A percentile compares a stretch with the other conserved stretches of the same genome.
Conservation (phyloP, 1,140 invertebrate species). For the Platyscapa corneri region DNA sequence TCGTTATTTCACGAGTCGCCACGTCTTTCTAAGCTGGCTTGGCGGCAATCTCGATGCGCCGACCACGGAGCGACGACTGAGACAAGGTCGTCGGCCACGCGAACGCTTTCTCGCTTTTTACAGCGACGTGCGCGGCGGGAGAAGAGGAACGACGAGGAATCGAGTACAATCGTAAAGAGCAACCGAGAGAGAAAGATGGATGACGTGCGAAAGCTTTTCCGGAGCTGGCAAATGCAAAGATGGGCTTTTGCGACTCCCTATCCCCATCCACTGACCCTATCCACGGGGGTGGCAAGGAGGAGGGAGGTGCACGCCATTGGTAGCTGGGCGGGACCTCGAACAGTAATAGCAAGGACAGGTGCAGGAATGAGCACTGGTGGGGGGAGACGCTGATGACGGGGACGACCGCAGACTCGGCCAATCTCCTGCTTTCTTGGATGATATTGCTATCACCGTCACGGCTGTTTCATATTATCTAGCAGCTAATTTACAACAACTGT, state of each 20-base stretch:
- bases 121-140: not conserved
- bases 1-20: not conserved
- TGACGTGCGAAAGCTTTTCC: constrained; percentile 53
- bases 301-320: not conserved
- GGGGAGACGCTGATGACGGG: not conserved
- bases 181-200: constrained; percentile 26
- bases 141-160: not conserved
- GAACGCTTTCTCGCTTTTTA: constrained; percentile 13
- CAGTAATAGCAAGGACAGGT: constrained; percentile 7
- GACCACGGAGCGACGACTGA: constrained; percentile 39
- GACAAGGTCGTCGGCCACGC: constrained; percentile 53
- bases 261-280: not conserved
- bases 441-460: not conserved
- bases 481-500: not conserved
- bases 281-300: not conserved
- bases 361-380: not conserved
- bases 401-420: not conserved
- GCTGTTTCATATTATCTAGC: not conserved
- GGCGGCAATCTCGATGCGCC: constrained; percentile 23
- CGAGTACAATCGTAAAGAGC: not conserved
- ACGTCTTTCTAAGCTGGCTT: not conserved
- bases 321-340: constrained; percentile 25
- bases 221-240: constrained; percentile 53
- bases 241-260: constrained; percentile 26
- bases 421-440: not conserved